These are phyloP conservation scores for Psilanteris sp. DNA, from an alignment of 1,140 invertebrate genomes.

Conservation along the genomic window DNA sequence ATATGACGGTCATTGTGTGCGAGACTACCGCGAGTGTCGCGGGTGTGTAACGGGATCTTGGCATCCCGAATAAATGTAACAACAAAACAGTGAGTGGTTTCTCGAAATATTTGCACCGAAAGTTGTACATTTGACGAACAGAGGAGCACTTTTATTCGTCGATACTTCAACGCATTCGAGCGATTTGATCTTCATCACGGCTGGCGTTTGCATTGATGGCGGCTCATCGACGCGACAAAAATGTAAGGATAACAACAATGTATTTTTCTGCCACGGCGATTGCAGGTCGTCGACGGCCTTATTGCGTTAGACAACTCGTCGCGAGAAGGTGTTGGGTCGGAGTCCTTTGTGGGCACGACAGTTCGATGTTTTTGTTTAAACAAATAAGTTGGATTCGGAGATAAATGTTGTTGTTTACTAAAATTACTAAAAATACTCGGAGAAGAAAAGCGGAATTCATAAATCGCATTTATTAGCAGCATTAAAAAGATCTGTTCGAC, in stretches of 20 bases:
- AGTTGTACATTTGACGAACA: constrained; percentile 44
- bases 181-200: constrained; percentile 54
- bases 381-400: too few relatives aligned
- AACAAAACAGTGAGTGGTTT: constrained; percentile 49
- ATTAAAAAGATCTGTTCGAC: too few relatives aligned
- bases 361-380: too few relatives aligned
- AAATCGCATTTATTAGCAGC: too few relatives aligned
- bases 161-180: constrained; percentile 44
- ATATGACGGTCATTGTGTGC: constrained; percentile 48
- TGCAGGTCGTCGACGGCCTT: too few relatives aligned
- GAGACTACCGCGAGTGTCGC: constrained; percentile 61
- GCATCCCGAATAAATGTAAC: constrained; percentile 24
- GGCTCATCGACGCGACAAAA: constrained; percentile 79
- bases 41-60: constrained; percentile 47
- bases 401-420: too few relatives aligned
- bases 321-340: too few relatives aligned
- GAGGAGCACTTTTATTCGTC: constrained; percentile 44
- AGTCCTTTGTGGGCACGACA: too few relatives aligned
- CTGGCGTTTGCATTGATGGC: constrained; percentile 77
- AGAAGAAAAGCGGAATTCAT: too few relatives aligned
- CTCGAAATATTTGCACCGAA: neutral
- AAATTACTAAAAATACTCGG: too few relatives aligned
- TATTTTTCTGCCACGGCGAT: too few relatives aligned
- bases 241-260: constrained; percentile 67
- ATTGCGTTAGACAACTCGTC: too few relatives aligned